Evolutionary conservation across 2,113 vertebrate genomes (phyloP), one percentile per base, ranked within the genome.

Genomic region (Pituophis catenifer): DNA sequence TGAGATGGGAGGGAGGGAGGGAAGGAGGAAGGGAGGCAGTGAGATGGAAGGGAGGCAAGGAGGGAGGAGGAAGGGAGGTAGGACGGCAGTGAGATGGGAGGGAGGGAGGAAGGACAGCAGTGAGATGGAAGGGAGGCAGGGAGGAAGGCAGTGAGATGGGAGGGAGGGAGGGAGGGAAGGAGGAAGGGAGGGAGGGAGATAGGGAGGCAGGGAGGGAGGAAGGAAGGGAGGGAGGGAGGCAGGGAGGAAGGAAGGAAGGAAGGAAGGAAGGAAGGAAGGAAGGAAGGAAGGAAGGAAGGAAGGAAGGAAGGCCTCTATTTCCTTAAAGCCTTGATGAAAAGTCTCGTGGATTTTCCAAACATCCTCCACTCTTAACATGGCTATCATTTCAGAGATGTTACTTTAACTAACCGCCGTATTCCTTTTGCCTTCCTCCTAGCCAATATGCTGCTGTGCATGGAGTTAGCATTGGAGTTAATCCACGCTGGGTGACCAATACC

Each of bases 121-220:
- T 55, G 54, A 55, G 15, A 55, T 55, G 54, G 53, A 3, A 54
- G 53, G 12, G 53, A 54, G 12, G 53, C 3, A 54, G 11, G 38
- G 55, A 57, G 1, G 6, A 5, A 57, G 38, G 5, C 54, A 55
- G 54, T 55, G 5, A 7, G 48, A 48, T 48, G 48, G 48, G 3
- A 54, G 3, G 9, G 52, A 53, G 52, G 52, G 6, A 52, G 52
- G 38, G 10, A 2, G 2, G 53, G 12, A 54, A 13, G 53, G 53
- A 54, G 2, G 53, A 4, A 59, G 21, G 58, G 0, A 26, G 58
- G 58, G 17, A 55, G 54, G 21, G 0, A 24, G 1, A 6, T 0
- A 19, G 3, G 54, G 54, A 57, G 1, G 15, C 1, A 55, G 5
- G 5, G 15, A 58, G 7, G 7, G 0, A 57, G n/a, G 0, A 5